A percentile compares a stretch with the other conserved stretches of the same genome.
Evolutionary conservation across 2,888 invertebrate genomes (phyloP).

Genomic region (Operophtera brumata): DNA sequence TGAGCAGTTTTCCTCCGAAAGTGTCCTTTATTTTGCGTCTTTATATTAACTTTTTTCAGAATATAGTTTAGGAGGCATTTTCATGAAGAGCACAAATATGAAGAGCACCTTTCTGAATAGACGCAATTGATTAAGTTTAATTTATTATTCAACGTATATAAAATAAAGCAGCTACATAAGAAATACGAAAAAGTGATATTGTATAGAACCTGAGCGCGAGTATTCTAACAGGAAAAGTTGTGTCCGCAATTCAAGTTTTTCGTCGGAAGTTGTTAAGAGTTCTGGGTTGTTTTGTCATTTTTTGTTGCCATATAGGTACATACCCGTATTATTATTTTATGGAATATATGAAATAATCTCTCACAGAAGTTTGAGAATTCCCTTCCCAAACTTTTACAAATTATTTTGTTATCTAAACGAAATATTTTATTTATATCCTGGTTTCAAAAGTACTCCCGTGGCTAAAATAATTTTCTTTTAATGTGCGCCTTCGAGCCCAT

Average conservation of each 20-base stretch:
- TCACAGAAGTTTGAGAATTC: neutral
- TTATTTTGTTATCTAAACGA: too few species aligned
- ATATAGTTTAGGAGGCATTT: neutral
- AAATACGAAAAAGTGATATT: slow-evolving; percentile 32
- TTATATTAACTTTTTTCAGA: neutral
- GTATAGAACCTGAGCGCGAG: slow-evolving; percentile 39
- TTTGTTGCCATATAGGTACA: slow-evolving; percentile 30
- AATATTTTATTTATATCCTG: too few species aligned
- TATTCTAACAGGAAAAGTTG: slow-evolving; percentile 49
- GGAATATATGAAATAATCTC: slow-evolving; percentile 16
- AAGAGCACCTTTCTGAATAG: too few species aligned
- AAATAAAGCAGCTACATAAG: slow-evolving; percentile 9
- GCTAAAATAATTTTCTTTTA: too few species aligned
- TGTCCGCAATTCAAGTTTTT: slow-evolving; percentile 55
- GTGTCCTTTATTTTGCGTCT: neutral
- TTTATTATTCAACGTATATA: slow-evolving; percentile 4
- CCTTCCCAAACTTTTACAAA: too few species aligned
- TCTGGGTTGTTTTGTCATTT: slow-evolving; percentile 45
- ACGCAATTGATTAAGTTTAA: neutral
- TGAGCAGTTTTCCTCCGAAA: slow-evolving; percentile 9
- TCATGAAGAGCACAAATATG: too few species aligned
- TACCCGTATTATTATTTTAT: slow-evolving; percentile 24
- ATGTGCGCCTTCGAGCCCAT: too few species aligned
- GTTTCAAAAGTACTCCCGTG: too few species aligned
- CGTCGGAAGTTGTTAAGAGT: slow-evolving; percentile 51